These are phyloP conservation scores for Hylaeus anthracinus DNA, from an alignment of 1,140 invertebrate species.

Conservation along the genomic window DNA sequence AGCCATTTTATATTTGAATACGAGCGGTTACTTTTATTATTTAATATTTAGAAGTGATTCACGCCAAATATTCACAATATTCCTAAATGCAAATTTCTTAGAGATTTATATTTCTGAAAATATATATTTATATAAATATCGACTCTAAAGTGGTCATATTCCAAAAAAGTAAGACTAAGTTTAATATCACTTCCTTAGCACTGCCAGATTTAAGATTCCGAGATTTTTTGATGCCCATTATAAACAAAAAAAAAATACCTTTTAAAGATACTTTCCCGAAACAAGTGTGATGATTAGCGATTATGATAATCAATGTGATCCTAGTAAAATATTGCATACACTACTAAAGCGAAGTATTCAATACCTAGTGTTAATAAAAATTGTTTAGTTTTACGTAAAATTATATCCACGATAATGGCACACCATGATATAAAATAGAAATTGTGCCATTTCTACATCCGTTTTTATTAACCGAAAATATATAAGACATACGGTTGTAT, in stretches of 20 bases:
- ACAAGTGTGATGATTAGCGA: slow-evolving; percentile 42
- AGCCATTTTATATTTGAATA: slow-evolving; percentile 8
- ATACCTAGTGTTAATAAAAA: slow-evolving; percentile 37
- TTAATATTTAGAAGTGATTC: neutral
- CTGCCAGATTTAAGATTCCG: slow-evolving; percentile 7
- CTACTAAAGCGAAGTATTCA: slow-evolving; percentile 37
- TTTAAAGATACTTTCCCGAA: slow-evolving; percentile 17
- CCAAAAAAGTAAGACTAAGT: neutral
- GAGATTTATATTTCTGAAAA: slow-evolving; percentile 5
- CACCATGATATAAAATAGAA: neutral
- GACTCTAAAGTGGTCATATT: neutral
- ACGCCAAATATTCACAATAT: slow-evolving; percentile 8
- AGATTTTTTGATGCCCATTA: neutral
- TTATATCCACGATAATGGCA: slow-evolving; percentile 3
- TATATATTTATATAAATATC: neutral
- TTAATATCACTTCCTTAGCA: slow-evolving; percentile 8
- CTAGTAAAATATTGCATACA: slow-evolving; percentile 49
- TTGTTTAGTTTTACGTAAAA: slow-evolving; percentile 14
- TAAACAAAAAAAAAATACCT: neutral
- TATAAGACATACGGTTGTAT: neutral
- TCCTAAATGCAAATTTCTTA: neutral
- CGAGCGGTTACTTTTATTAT: neutral
- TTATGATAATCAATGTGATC: slow-evolving; percentile 49
- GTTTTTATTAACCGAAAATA: slow-evolving; percentile 16
- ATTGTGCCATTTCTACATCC: slow-evolving; percentile 27